Evolutionary conservation across 2,888 invertebrate genomes (phyloP).

Genomic region (Euplagia quadripunctaria): DNA sequence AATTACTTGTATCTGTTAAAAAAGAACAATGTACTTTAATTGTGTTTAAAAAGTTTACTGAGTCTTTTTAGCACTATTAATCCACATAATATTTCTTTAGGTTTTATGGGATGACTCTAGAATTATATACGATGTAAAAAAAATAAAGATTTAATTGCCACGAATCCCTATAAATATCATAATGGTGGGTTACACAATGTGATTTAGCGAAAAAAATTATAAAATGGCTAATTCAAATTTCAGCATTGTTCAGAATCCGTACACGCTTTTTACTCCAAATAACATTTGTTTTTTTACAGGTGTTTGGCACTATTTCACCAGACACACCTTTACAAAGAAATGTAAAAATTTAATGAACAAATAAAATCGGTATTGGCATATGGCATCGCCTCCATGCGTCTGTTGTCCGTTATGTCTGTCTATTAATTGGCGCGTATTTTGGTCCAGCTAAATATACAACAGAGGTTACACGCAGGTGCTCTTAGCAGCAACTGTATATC

Average conservation of each 20-base stretch:
- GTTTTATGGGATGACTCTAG: too few species aligned
- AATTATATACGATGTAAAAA: too few species aligned
- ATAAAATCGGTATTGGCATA: constrained; percentile 26
- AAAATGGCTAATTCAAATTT: not conserved
- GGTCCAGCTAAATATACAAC: constrained; percentile 67
- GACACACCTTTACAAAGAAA: not conserved
- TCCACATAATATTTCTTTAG: too few species aligned
- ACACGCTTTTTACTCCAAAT: not conserved
- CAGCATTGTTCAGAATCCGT: not conserved
- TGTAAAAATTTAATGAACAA: constrained; percentile 10
- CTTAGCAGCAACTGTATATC: not conserved
- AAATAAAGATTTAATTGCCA: too few species aligned
- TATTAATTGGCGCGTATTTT: constrained; percentile 78
- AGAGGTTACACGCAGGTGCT: constrained; percentile 71
- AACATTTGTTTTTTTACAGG: constrained; percentile 12
- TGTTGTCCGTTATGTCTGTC: constrained; percentile 59
- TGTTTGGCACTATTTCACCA: not conserved
- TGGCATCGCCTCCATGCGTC: constrained; percentile 44
- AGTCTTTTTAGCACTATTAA: too few species aligned
- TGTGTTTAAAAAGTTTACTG: too few species aligned
- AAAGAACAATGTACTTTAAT: too few species aligned
- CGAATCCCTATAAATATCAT: too few species aligned
- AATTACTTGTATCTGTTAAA: not conserved
- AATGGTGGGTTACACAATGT: too few species aligned
- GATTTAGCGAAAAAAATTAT: not conserved